Evolutionary conservation across 1,140 invertebrate species (phyloP).

Genomic region (Hyles euphorbiae): DNA sequence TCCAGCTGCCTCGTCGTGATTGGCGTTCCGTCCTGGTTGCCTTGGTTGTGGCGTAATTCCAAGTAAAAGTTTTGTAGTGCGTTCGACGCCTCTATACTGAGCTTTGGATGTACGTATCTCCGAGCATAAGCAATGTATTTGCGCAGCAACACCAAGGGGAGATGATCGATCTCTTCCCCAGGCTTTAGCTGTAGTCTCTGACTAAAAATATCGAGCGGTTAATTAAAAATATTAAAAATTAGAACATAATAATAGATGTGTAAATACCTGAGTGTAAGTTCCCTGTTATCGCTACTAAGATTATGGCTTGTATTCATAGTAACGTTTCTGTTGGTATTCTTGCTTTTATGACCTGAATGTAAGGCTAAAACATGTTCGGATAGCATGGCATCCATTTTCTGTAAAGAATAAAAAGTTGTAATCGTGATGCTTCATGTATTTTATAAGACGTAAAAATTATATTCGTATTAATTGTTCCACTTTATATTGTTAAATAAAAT

Average conservation of each 20-base stretch:
- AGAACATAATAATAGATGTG: no score
- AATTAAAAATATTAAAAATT: not conserved
- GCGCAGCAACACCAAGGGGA: slow-evolving; percentile 85
- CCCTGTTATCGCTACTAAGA: slow-evolving; percentile 25
- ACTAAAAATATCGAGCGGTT: slow-evolving; percentile 55
- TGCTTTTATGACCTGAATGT: slow-evolving; percentile 76
- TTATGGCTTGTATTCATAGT: slow-evolving; percentile 26
- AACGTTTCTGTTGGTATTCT: slow-evolving; percentile 11
- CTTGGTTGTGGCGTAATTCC: slow-evolving; percentile 82
- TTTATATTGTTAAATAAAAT: no score
- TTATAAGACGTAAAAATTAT: no score
- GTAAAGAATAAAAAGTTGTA: slow-evolving; percentile 20
- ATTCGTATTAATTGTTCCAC: no score
- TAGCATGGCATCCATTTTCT: slow-evolving; percentile 83
- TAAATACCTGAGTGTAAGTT: slow-evolving; percentile 46
- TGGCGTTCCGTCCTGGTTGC: slow-evolving; percentile 74
- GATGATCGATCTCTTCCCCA: slow-evolving; percentile 80
- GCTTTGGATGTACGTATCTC: slow-evolving; percentile 89
- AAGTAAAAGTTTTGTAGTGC: slow-evolving; percentile 90
- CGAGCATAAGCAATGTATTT: slow-evolving; percentile 95
- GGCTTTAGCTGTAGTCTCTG: slow-evolving; percentile 79
- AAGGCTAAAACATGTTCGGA: slow-evolving; percentile 89
- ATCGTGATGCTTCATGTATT: slow-evolving; percentile 1
- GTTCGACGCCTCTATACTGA: slow-evolving; percentile 82
- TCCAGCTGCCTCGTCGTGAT: slow-evolving; percentile 91